Evolutionary conservation across 2,797 vertebrate genomes (phyloP), one percentile per base, ranked within the genome.

Genomic region (Enteromius unitaeniatus): DNA sequence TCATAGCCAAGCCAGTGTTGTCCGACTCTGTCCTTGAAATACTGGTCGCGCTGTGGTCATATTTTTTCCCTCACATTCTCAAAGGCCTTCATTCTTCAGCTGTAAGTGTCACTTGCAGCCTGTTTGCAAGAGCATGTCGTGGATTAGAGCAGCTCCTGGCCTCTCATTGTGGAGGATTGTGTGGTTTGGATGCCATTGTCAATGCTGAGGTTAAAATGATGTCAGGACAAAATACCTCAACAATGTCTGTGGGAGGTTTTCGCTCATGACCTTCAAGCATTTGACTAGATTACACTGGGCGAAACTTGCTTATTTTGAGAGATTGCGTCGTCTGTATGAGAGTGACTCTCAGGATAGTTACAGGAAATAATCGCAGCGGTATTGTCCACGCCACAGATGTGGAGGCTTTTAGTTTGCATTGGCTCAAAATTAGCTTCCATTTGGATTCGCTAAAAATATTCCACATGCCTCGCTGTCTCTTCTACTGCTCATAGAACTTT

Each of bases 151-250:
- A 1, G 34, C 31, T 40, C 19, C 76, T 37, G 31, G 23, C 9
- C 65, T 70, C 45, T 70, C 42, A 0, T 78, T 68, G 72, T 31
- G 49, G 78, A 75, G 15, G 21, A 68, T 23, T 10, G 42, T 64
- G 79, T 26, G 75, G 83, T 84, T 55, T 68, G 79, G 68, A 82
- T 64, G 76, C 31, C 64, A 37, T 74, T 53, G 31, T 53, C 42
- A 31, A 28, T 26, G 26, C 67, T 37, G 31, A 70, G 51, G 34
- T 82, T 76, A 67, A 65, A 64, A 42, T 81, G 45, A 69, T 55
- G 31, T 72, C 51, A 74, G 42, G 42, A 77, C 3, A 4, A 28
- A 84, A 53, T n/a, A n/a, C 45, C 14, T 69, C 34, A 67, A 58
- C 73, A 51, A n/a, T 55, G 34, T 68, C 26, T 51, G 58, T 42